Conservation (phyloP, 2,113 vertebrate species). For the Acrocephalus kingi region DNA sequence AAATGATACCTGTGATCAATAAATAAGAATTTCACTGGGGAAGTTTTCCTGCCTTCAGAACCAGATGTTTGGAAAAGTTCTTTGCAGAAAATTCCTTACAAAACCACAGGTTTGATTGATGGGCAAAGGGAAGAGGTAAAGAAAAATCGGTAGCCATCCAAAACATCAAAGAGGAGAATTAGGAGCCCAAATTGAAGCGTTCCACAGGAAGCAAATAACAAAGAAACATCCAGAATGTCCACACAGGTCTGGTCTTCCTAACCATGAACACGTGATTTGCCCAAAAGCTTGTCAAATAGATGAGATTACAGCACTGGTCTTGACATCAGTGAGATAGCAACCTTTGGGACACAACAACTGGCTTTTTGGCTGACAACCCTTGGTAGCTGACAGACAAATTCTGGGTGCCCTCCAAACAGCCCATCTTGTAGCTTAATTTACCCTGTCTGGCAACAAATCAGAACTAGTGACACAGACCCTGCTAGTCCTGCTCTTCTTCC, state of each 20-base stretch:
- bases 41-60: not conserved
- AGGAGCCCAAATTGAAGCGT: fast-evolving
- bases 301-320: not conserved
- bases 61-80: not conserved
- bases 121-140: not conserved
- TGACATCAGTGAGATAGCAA: not conserved
- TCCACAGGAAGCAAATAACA: not conserved
- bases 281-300: not conserved
- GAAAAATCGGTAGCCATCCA: not conserved
- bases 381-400: not conserved
- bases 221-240: not conserved
- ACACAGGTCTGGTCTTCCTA: not conserved
- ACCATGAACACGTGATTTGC: not conserved
- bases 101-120: not conserved
- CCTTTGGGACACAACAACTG: not conserved
- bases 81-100: not conserved
- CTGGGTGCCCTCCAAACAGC: not conserved
- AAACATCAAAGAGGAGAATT: not conserved
- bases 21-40: not conserved
- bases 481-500: not conserved
- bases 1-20: not conserved
- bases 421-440: not conserved
- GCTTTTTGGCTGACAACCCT: not conserved
- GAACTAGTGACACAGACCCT: not conserved
- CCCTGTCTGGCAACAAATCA: not conserved